These are phyloP conservation scores for Helicolenus hilgendorfi DNA, from an alignment of 2,797 vertebrate species.

Conservation along the genomic window DNA sequence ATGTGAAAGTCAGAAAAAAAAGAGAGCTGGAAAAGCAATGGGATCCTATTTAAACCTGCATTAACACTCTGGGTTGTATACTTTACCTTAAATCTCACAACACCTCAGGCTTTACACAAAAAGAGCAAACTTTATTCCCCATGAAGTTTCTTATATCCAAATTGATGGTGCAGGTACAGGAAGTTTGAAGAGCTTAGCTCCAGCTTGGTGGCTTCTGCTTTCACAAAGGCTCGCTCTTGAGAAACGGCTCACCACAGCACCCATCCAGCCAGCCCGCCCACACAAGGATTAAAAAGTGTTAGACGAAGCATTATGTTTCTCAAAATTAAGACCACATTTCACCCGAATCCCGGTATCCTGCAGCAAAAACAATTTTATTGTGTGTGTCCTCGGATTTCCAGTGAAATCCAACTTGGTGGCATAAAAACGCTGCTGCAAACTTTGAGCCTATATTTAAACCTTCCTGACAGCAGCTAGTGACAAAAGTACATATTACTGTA, in stretches of 20 bases:
- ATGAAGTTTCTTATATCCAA: background rate
- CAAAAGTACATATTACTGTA: background rate
- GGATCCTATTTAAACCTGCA: background rate
- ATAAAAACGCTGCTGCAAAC: background rate
- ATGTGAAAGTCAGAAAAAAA: background rate
- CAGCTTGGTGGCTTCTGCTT: slow-evolving; percentile 28
- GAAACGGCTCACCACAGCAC: slow-evolving; percentile 33
- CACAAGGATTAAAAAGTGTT: slow-evolving; percentile 62
- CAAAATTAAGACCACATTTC: slow-evolving; percentile 55
- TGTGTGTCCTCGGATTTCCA: slow-evolving; percentile 14
- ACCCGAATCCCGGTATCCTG: slow-evolving; percentile 14
- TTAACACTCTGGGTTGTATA: background rate
- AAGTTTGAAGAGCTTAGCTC: slow-evolving; percentile 22
- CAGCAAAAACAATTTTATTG: slow-evolving; percentile 18
- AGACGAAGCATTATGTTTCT: slow-evolving; percentile 55
- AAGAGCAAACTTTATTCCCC: background rate
- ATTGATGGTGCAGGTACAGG: slow-evolving; percentile 7
- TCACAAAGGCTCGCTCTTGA: slow-evolving; percentile 29
- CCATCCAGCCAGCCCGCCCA: slow-evolving; percentile 36
- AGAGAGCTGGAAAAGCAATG: background rate
- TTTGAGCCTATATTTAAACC: slow-evolving; percentile 1
- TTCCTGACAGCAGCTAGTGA: background rate
- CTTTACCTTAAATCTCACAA: background rate
- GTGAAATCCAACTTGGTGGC: slow-evolving; percentile 16
- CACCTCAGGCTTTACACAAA: background rate